A percentile compares a stretch with the other conserved stretches of the same genome.
Evolutionary conservation across 2,888 invertebrate genomes (phyloP).

Genomic region (Agrochola macilenta): DNA sequence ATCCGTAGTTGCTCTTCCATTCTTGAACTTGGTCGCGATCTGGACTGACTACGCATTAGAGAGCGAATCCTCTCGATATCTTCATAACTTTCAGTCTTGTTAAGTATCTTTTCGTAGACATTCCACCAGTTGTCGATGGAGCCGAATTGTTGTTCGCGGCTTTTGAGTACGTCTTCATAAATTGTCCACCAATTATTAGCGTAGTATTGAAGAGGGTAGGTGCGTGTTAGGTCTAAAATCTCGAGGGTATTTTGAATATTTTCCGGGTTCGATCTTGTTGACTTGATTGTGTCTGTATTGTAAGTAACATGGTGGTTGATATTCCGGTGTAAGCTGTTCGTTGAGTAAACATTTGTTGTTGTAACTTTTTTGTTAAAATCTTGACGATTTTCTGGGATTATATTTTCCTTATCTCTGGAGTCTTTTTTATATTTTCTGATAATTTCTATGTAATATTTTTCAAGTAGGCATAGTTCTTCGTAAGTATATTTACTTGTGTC

Average conservation of each 20-base stretch:
- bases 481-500: conserved; percentile 85
- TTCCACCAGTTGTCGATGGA: conserved; percentile 89
- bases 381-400: conserved; percentile 64
- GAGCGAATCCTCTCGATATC: conserved; percentile 76
- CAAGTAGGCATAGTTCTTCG: conserved; percentile 86
- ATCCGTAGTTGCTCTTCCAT: conserved; percentile 85
- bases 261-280: conserved; percentile 71
- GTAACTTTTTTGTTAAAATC: conserved; percentile 77
- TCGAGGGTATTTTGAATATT: conserved; percentile 76
- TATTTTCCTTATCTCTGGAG: conserved; percentile 78
- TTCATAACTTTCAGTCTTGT: conserved; percentile 75
- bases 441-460: conserved; percentile 87
- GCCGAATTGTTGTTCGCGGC: conserved; percentile 86
- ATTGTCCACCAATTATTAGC: conserved; percentile 90
- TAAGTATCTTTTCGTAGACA: conserved; percentile 85
- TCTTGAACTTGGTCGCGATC: conserved; percentile 80
- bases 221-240: conserved; percentile 84
- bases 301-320: conserved; percentile 67
- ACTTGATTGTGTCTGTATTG: conserved; percentile 74
- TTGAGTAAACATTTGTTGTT: conserved; percentile 73
- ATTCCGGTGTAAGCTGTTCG: conserved; percentile 68
- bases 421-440: conserved; percentile 83
- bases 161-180: conserved; percentile 86
- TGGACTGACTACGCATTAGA: conserved; percentile 68
- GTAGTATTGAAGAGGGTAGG: conserved; percentile 86